These are phyloP conservation scores for Zelleria hepariella DNA, from an alignment of 2,888 invertebrate species.

Conservation along the genomic window DNA sequence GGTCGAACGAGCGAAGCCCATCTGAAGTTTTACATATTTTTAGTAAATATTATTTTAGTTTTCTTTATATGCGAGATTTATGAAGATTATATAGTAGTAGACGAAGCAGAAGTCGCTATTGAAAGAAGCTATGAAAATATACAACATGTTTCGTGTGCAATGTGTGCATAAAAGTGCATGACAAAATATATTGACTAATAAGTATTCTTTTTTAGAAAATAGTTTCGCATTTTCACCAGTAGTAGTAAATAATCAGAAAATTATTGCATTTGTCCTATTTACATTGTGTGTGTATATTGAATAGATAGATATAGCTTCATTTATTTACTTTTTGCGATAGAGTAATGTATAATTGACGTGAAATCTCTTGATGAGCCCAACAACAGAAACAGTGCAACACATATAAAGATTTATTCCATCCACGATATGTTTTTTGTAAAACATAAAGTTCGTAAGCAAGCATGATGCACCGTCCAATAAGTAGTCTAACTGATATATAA, in stretches of 20 bases:
- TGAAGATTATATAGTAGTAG: constrained; percentile 17
- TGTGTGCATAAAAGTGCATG: constrained; percentile 37
- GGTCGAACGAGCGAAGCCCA: constrained; percentile 41
- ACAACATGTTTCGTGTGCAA: constrained; percentile 34
- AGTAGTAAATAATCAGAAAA: constrained; percentile 54
- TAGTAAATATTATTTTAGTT: neutral
- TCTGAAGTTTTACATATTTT: constrained; percentile 13
- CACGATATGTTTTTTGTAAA: constrained; percentile 4
- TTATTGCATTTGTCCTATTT: constrained; percentile 52
- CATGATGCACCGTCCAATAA: constrained; percentile 6
- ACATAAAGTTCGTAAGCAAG: constrained; percentile 7
- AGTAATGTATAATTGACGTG: constrained; percentile 41
- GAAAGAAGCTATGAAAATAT: constrained; percentile 66
- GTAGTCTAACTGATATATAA: constrained; percentile 16
- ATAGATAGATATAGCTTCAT: constrained; percentile 34
- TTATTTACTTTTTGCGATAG: constrained; percentile 24
- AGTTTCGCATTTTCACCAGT: constrained; percentile 41
- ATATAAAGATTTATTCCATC: neutral
- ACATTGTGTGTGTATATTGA: constrained; percentile 57
- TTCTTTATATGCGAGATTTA: constrained; percentile 2
- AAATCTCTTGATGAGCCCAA: constrained; percentile 16
- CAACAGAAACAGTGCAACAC: constrained; percentile 5
- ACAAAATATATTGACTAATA: constrained; percentile 49
- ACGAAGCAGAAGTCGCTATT: constrained; percentile 39
- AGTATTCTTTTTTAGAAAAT: constrained; percentile 47